Percentiles rank a stretch among this genome's conserved stretches.
Evolutionary conservation across 1,140 invertebrate species (phyloP).

Genomic region (Heliconius melpomene): DNA sequence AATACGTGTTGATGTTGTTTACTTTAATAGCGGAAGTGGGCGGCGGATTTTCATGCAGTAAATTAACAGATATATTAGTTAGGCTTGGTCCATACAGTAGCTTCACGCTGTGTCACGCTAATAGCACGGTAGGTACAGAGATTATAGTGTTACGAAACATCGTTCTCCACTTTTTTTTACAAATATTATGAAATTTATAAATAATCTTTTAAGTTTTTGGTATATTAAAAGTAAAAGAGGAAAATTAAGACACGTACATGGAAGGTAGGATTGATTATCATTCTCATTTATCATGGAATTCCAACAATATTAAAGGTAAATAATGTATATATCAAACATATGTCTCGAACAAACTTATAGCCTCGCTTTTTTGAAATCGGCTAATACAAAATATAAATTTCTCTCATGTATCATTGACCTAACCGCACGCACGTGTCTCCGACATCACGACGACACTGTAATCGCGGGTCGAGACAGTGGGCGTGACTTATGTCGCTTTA

Average conservation of each 20-base stretch:
- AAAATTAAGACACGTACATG: no score
- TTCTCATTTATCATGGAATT: no score
- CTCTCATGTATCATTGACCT: not conserved
- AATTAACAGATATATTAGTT: not conserved
- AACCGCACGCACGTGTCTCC: slow-evolving; percentile 2
- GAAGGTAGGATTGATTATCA: no score
- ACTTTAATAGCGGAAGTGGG: slow-evolving; percentile 8
- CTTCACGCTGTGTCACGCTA: not conserved
- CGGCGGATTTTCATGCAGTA: slow-evolving; percentile 11
- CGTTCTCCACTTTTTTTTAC: not conserved
- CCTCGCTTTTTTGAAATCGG: no score
- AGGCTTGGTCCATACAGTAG: not conserved
- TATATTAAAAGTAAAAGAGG: no score
- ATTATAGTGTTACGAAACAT: not conserved
- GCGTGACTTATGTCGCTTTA: not conserved
- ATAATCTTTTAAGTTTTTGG: no score
- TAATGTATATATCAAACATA: not conserved
- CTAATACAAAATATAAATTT: not conserved
- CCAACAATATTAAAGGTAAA: not conserved
- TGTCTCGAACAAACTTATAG: not conserved
- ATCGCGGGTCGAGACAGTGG: not conserved
- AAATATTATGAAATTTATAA: not conserved
- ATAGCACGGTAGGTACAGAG: not conserved
- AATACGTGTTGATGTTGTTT: slow-evolving; percentile 26
- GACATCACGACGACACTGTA: not conserved